These are phyloP conservation scores for Seladonia tumulorum DNA, from an alignment of 2,888 invertebrate genomes.

Conservation along the genomic window DNA sequence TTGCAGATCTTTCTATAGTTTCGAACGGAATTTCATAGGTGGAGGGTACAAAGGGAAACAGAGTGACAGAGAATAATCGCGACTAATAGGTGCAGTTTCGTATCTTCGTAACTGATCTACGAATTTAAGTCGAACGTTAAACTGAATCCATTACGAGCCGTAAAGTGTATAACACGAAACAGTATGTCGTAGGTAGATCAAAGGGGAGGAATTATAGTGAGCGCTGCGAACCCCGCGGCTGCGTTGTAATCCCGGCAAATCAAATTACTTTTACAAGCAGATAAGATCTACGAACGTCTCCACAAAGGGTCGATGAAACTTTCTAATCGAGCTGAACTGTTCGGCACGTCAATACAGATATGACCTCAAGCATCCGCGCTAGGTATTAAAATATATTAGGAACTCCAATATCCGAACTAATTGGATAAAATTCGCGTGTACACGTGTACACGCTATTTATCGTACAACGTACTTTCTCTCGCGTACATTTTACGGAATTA, in stretches of 20 bases:
- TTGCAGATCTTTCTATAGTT: neutral
- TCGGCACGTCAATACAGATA: neutral
- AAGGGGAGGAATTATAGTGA: conserved; percentile 44
- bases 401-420: neutral
- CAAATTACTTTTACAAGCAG: conserved; percentile 50
- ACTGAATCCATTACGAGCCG: conserved; percentile 32
- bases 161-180: conserved; percentile 49
- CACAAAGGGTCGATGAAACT: conserved; percentile 31
- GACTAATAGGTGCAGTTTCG: neutral
- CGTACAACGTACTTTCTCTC: no score
- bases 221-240: conserved; percentile 17
- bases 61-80: neutral
- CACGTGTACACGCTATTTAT: neutral
- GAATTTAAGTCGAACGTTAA: conserved; percentile 16
- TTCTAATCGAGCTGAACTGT: conserved; percentile 25
- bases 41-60: neutral
- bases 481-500: no score
- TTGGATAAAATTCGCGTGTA: neutral
- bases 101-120: conserved; percentile 4
- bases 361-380: neutral
- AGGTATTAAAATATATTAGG: neutral
- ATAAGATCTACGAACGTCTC: conserved; percentile 49
- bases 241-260: conserved; percentile 52
- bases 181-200: conserved; percentile 46
- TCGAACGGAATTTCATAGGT: neutral